phyloP scores from a whole-genome alignment of 2,113 vertebrate genomes.

The Coreoperca whiteheadi region DNA sequence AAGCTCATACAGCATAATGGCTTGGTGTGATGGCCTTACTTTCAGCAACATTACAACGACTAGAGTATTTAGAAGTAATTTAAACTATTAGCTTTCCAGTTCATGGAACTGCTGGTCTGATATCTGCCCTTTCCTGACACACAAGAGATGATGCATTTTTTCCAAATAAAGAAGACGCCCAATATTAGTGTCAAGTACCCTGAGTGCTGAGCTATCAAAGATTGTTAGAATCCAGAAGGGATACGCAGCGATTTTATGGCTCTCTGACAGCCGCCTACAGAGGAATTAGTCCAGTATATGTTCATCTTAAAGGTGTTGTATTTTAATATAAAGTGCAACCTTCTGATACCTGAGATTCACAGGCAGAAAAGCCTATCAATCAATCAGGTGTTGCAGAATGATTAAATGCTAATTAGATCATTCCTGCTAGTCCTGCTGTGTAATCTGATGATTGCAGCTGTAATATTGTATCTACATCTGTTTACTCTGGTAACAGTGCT shows the following conservation, averaged over 20 bases:
- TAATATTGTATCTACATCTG: too few relatives aligned
- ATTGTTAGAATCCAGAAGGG: not conserved
- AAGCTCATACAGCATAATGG: not conserved
- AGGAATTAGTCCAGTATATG: not conserved
- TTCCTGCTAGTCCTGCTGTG: not conserved
- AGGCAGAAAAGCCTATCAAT: not conserved
- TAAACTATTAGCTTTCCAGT: too few relatives aligned
- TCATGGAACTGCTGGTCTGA: not conserved
- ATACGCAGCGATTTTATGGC: too few relatives aligned
- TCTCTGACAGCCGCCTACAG: not conserved
- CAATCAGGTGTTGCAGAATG: not conserved
- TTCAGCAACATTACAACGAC: not conserved
- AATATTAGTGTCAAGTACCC: not conserved
- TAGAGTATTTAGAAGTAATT: not conserved
- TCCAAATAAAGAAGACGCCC: not conserved
- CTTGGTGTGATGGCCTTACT: not conserved
- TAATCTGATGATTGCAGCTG: not conserved
- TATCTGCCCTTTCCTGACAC: not conserved
- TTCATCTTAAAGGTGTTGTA: too few relatives aligned
- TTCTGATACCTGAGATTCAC: not conserved
- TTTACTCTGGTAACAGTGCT: too few relatives aligned
- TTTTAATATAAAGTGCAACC: not conserved
- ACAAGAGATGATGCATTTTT: not conserved
- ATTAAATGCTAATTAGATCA: not conserved
- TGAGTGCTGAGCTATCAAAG: not conserved